A percentile compares a stretch with the other conserved stretches of the same genome.
phyloP scores from a whole-genome alignment of 1,140 invertebrate genomes.

The Lethocerus indicus region DNA sequence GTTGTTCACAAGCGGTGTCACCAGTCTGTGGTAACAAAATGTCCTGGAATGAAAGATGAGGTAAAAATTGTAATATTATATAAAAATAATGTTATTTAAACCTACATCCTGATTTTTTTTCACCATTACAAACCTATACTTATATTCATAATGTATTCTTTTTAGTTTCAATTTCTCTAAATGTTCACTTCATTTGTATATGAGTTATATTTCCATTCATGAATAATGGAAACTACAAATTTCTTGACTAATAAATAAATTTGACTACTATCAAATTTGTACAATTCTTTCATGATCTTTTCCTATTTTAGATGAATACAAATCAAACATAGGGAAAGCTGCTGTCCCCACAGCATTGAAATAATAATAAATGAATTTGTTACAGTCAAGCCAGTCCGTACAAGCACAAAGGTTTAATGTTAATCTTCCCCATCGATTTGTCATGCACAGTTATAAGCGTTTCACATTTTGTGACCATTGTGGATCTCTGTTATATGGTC shows the following conservation, averaged over 20 bases:
- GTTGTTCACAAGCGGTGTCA: slow-evolving; percentile 97
- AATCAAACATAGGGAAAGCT: no score
- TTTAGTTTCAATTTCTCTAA: slow-evolving; percentile 1
- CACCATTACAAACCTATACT: not conserved
- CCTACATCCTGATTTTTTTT: not conserved
- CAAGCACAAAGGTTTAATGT: slow-evolving; percentile 84
- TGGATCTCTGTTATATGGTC: slow-evolving; percentile 88
- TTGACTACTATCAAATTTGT: no score
- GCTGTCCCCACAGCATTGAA: no score
- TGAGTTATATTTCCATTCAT: no score
- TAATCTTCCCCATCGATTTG: slow-evolving; percentile 91
- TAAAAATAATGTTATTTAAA: not conserved
- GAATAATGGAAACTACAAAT: no score
- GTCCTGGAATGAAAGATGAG: slow-evolving; percentile 84
- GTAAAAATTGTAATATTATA: slow-evolving; percentile 25
- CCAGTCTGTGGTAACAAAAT: slow-evolving; percentile 81
- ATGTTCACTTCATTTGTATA: not conserved
- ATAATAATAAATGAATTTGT: no score
- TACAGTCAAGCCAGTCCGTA: slow-evolving; percentile 29
- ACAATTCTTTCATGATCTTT: no score
- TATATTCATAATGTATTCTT: not conserved
- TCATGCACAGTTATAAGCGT: slow-evolving; percentile 85
- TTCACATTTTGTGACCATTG: slow-evolving; percentile 99
- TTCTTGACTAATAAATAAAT: no score
- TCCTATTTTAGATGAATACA: no score